phyloP scores from a whole-genome alignment of 2,888 invertebrate genomes.

The Alviniconcha strummeri region DNA sequence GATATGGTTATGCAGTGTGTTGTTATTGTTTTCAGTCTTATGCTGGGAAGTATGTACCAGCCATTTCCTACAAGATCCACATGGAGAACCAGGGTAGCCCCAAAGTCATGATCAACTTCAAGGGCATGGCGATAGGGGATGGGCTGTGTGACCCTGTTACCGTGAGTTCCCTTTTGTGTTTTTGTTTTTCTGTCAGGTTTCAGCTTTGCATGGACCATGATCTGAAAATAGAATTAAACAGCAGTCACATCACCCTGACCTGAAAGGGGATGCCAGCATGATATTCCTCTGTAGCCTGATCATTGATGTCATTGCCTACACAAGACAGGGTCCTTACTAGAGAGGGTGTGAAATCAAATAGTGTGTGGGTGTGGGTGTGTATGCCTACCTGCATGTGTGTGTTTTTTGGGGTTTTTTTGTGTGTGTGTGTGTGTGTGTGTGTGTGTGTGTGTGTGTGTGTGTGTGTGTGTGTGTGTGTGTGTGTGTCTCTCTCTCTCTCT shows the following conservation, averaged over 20 bases:
- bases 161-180: constrained; percentile 50
- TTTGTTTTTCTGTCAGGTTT: not conserved
- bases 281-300: too few species aligned
- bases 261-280: too few species aligned
- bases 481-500: not conserved
- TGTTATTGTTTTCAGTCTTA: constrained; percentile 63
- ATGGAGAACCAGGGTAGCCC: constrained; percentile 50
- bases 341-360: too few species aligned
- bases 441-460: not conserved
- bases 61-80: constrained; percentile 76
- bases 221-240: not conserved
- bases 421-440: not conserved
- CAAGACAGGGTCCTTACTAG: too few species aligned
- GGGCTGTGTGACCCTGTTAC: constrained; percentile 70
- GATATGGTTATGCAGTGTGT: not conserved
- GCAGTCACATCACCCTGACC: not conserved
- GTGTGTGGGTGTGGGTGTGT: not conserved
- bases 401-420: not conserved
- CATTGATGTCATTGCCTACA: too few species aligned
- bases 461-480: not conserved
- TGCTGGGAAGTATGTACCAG: constrained; percentile 84
- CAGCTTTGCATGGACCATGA: not conserved
- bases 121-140: constrained; percentile 70
- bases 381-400: not conserved
- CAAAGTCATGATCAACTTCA: constrained; percentile 58